These are phyloP conservation scores for Homarus gammarus DNA, from an alignment of 2,888 invertebrate species.

Conservation along the genomic window DNA sequence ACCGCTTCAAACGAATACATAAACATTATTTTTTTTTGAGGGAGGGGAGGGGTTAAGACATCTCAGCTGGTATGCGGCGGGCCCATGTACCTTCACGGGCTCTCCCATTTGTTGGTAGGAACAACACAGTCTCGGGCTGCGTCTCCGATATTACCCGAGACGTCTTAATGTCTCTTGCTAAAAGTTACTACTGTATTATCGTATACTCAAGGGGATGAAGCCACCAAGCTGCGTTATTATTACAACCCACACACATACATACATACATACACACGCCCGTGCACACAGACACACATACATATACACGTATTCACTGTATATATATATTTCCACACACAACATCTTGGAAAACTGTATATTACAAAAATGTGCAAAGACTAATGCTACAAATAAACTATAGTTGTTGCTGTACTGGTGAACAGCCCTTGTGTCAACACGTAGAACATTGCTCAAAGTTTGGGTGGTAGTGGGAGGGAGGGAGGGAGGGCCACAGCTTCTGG, in stretches of 20 bases:
- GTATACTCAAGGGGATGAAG: background rate
- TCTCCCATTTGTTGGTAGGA: conserved; percentile 16
- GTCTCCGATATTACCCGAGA: conserved; percentile 5
- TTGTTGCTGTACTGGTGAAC: background rate
- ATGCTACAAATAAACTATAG: background rate
- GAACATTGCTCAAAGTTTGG: background rate
- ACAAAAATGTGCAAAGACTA: conserved; percentile 32
- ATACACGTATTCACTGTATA: conserved; percentile 15
- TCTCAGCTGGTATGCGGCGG: background rate
- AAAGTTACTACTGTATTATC: background rate
- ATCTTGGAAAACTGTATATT: conserved; percentile 1
- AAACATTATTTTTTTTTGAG: background rate
- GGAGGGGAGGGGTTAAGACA: background rate
- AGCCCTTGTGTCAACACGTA: background rate
- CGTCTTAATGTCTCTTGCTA: background rate
- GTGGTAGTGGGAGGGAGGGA: background rate
- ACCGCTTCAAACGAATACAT: background rate
- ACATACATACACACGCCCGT: conserved; percentile 4
- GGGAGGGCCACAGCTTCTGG: too few relatives aligned
- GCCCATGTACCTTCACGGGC: background rate
- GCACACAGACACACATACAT: background rate
- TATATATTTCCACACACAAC: background rate
- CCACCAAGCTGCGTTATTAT: background rate
- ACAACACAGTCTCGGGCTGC: background rate
- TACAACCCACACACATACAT: background rate